Conservation (phyloP, 2,797 vertebrate genomes). For the Pristis pectinata region DNA sequence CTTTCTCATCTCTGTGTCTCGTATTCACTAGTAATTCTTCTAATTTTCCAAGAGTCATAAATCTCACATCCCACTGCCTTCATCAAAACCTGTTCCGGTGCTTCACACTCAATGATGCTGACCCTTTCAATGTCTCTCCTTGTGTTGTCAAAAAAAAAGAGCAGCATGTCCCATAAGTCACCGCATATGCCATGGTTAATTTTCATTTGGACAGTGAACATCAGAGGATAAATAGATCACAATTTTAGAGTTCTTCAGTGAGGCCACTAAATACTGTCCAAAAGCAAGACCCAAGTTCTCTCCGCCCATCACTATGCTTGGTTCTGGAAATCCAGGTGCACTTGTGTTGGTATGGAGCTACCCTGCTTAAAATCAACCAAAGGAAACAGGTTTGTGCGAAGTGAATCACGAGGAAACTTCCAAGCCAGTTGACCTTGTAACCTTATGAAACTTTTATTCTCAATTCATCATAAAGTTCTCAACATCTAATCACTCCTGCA, state of each 20-base stretch:
- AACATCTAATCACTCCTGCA: background rate
- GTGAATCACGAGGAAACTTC: too few species aligned
- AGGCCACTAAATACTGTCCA: background rate
- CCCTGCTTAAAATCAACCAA: too few species aligned
- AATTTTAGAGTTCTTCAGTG: background rate
- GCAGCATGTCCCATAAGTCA: background rate
- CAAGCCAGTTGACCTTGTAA: too few species aligned
- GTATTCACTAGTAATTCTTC: background rate
- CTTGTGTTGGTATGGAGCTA: too few species aligned
- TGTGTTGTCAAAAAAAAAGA: background rate
- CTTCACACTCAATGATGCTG: background rate
- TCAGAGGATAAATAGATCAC: background rate
- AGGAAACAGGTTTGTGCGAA: too few species aligned
- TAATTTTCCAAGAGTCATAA: background rate
- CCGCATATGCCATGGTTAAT: background rate
- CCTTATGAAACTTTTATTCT: background rate
- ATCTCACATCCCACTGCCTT: background rate
- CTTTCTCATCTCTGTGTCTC: background rate
- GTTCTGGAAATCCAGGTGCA: too few species aligned
- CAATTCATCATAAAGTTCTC: background rate
- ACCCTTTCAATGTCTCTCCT: background rate
- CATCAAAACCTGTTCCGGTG: background rate
- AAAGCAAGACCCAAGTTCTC: background rate
- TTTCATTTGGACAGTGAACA: background rate
- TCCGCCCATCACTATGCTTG: too few species aligned